These are phyloP conservation scores for Bombyx huttoni DNA, from an alignment of 2,888 invertebrate genomes.

Conservation along the genomic window DNA sequence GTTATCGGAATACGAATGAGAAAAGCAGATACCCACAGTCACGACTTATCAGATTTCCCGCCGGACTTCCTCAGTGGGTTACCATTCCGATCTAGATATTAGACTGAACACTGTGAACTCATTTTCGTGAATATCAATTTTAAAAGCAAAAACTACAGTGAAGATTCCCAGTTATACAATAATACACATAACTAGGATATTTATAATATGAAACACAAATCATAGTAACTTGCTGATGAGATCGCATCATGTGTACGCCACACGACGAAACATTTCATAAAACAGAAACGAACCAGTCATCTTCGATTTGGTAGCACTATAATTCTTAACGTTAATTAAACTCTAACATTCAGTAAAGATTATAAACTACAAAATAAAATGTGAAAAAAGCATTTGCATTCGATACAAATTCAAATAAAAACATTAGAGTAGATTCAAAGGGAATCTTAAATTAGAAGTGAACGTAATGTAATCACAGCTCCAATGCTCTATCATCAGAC, in stretches of 20 bases:
- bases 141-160: background rate
- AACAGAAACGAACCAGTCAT: background rate
- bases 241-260: conserved; percentile 1
- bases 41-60: too few species aligned
- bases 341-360: background rate
- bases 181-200: background rate
- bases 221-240: conserved; percentile 3
- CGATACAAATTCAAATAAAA: background rate
- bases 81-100: too few species aligned
- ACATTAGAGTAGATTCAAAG: background rate
- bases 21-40: too few species aligned
- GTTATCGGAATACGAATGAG: too few species aligned
- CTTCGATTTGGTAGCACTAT: background rate
- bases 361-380: background rate
- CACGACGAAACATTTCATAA: background rate
- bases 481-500: too few species aligned
- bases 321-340: background rate
- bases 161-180: background rate
- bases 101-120: too few species aligned
- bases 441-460: too few species aligned
- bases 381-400: background rate
- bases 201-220: background rate
- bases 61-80: too few species aligned
- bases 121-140: background rate
- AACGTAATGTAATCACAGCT: too few species aligned